Evolutionary conservation across 2,113 vertebrate genomes (phyloP), one percentile per base, ranked within the genome.

Genomic region (Rana temporaria): DNA sequence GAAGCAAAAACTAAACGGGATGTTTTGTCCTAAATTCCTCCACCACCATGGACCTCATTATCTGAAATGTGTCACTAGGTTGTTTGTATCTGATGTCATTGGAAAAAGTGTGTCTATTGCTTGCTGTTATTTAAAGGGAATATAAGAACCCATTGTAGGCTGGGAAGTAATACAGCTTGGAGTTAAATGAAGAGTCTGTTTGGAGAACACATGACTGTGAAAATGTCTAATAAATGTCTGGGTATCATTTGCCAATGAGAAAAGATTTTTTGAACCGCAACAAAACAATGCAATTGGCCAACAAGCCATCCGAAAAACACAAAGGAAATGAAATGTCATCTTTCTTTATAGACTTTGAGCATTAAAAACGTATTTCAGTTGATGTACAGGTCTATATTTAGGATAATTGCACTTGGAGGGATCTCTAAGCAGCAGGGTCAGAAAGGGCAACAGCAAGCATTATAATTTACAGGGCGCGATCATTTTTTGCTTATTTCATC

Each of bases 91-190:
- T 20, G 42, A 65, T 52, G 18, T 78, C 48, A 78, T 14, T 53
- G 24, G 42, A 26, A 66, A 18, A 5, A 78, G 32, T 65, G 22
- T 15, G 63, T 0, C 24, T 38, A 59, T 19, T 42, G 56, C 11
- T 19, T 42, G 56, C 11, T 57, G 18, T 59, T 73, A 30, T 53
- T 20, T 53, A 16, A n/a, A 38, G 14, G 34, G 38, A 30, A 59
- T 26, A 73, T 55, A 73, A 73, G 4, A 59, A 24, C 19, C 26
- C 57, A 53, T 70, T 70, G 68, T 70, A 32, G 32, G 52, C 24
- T 72, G 2, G 26, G 18, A 70, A n/a, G 53, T 15, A 26, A 60
- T 22, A 3, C 30, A 24, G 15, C 22, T 24, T 42, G 26, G n/a
- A 60, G 14, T 3, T 42, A 16, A 75, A 60, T 42, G 56, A 59